Evolutionary conservation across 2,888 invertebrate species (phyloP), one percentile per base, ranked within the genome.

Genomic region (Malthinus flaveolus): DNA sequence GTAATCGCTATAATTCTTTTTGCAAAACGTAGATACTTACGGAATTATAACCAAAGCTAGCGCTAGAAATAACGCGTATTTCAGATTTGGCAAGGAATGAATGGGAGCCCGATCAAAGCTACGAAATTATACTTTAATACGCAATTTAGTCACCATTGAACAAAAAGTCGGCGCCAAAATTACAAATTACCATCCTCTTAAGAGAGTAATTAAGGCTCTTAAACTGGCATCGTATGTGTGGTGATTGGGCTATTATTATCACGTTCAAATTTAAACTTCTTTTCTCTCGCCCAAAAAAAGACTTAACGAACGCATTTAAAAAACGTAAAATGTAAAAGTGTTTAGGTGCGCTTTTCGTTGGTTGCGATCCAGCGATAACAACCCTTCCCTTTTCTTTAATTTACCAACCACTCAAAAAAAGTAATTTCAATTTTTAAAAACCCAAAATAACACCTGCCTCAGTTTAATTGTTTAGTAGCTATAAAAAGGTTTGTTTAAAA

Each of bases 371-470:
- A 23, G 5, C 23, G 23, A 23, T 23, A 23, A 23, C 2, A 15
- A 42, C n/a, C 39, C 39, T 42, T 42, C 15, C 37, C 37, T 12
- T 8, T 12, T 37, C 9, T n/a, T 42, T 42, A 23, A 23, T 37
- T 37, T 12, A 13, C 15, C 7, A 5, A 7, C 4, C 12, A 37
- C 37, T 37, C 1, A 13, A 37, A 37, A 13, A 37, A 37, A 37
- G 15, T 4, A 15, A 15, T 42, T 42, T 23, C 15, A 42, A 42
- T 23, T 42, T 42, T 15, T 15, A 8, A 23, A 23, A 23, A 23
- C 5, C 23, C 23, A 48, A 53, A 56, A 61, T 63, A 65, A 61
- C 65, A 65, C 57, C 65, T 65, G 65, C 51, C 63, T 58, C 15
- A n/a, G n/a, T 34, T 13, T 23, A 35, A 31, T 10, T 44, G 11